phyloP scores from a whole-genome alignment of 2,113 vertebrate genomes.

The Halichoeres trimaculatus region DNA sequence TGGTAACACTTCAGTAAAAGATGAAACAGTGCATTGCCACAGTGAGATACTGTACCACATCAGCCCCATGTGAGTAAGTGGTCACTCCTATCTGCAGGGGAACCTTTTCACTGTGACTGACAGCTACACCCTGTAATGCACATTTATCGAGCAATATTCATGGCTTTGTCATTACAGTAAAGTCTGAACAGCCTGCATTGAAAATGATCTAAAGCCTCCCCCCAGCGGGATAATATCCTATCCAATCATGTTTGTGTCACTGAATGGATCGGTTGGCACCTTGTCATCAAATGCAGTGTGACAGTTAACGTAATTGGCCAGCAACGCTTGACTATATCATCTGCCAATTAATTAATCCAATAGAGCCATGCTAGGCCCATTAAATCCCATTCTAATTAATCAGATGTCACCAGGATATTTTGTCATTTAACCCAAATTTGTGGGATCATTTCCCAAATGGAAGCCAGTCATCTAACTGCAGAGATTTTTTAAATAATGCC shows the following conservation, averaged over 20 bases:
- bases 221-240: slow-evolving; percentile 36
- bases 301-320: slow-evolving; percentile 58
- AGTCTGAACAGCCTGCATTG: slow-evolving; percentile 40
- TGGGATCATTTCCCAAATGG: slow-evolving; percentile 74
- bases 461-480: slow-evolving; percentile 38
- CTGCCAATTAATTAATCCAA: slow-evolving; percentile 70
- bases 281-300: slow-evolving; percentile 58
- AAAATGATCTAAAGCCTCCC: slow-evolving; percentile 44
- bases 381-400: slow-evolving; percentile 71
- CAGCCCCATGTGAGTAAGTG: slow-evolving; percentile 4
- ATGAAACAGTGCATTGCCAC: not conserved
- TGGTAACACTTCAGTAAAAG: not conserved
- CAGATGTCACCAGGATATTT: slow-evolving; percentile 64
- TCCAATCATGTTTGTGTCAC: slow-evolving; percentile 56
- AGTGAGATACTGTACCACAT: not conserved
- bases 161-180: slow-evolving; percentile 37
- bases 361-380: slow-evolving; percentile 53
- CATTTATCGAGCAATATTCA: slow-evolving; percentile 36
- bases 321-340: slow-evolving; percentile 60
- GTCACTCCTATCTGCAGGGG: slow-evolving; percentile 16
- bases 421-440: slow-evolving; percentile 65
- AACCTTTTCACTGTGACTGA: slow-evolving; percentile 41
- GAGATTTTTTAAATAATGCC: slow-evolving; percentile 41
- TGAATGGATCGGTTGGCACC: slow-evolving; percentile 54
- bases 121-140: slow-evolving; percentile 34